Base-by-base conservation (phyloP, 2,888 invertebrate genomes). In the Acleris cristana region DNA sequence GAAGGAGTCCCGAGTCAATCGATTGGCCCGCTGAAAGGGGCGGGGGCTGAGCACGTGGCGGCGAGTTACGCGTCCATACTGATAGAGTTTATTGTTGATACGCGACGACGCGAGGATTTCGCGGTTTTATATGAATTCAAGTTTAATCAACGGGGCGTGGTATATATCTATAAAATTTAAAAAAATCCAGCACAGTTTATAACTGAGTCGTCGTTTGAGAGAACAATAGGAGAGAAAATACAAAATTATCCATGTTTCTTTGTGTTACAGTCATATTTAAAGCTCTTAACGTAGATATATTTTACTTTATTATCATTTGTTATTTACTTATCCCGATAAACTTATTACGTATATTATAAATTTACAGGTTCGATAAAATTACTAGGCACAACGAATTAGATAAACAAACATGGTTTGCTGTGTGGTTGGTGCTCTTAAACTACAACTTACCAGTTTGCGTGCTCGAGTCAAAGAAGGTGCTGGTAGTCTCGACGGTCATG, bases 401-500 rank as follows among this genome's bases (percentile, higher is more conserved):
- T 34, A 34, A 34, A 34, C 8, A 10, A 12, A 1, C 3, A 40
- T 14, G 40, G 26, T 26, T 26, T 26, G 26, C 26, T 26, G 26
- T 6, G 26, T 26, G 26, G 26, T 26, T 26, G 7, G 26, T 26
- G 26, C 6, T 26, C 60, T 64, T 55, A 64, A 26, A 18, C 21
- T 23, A 53, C 49, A 5, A 93, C 96, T 96, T 82, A 97, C 98
- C 98, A 84, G 98, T 98, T 92, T 98, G 98, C 30, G 98, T 98
- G 86, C 97, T 97, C 74, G 97, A 97, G 89, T 98, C 98, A 84
- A 97, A 98, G 87, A 97, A 97, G 0, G 97, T 97, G 88, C 97
- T 97, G 5, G 97, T 97, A 3, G 98, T 98, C 87, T 98, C 98
- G 30, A 98, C 97, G 0, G 97, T 97, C 98, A 98, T 98, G 48